Conservation (phyloP, 2,888 invertebrate species). For the Choristoneura rosaceana region DNA sequence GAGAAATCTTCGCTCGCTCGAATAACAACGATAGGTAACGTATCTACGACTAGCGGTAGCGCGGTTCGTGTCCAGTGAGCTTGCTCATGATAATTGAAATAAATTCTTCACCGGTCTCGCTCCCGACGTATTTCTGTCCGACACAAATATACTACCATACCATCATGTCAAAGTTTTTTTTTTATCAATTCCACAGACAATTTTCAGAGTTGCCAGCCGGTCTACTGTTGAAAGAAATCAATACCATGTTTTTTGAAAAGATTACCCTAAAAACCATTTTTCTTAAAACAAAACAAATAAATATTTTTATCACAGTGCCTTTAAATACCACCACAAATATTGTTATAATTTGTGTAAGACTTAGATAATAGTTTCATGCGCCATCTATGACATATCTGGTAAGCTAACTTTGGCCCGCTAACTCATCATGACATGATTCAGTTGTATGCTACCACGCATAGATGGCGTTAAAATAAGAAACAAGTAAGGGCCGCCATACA, state of each 20-base stretch:
- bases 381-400: constrained; percentile 11
- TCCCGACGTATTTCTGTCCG: constrained; percentile 75
- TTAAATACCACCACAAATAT: background rate
- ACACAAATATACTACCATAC: constrained; percentile 70
- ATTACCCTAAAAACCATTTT: background rate
- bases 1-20: constrained; percentile 57
- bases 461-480: constrained; percentile 18
- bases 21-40: constrained; percentile 63
- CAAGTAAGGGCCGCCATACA: too few relatives aligned
- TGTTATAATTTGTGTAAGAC: background rate
- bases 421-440: too few relatives aligned
- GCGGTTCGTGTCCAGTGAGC: constrained; percentile 70
- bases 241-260: constrained; percentile 13
- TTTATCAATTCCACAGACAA: constrained; percentile 39
- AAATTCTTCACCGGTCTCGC: constrained; percentile 80
- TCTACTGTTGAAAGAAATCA: constrained; percentile 18
- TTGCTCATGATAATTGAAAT: constrained; percentile 80
- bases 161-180: constrained; percentile 52
- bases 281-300: background rate
- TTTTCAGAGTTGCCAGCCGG: constrained; percentile 30
- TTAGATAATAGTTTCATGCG: background rate
- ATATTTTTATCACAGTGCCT: background rate
- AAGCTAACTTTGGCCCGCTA: background rate
- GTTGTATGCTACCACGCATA: background rate
- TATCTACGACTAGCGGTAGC: constrained; percentile 67